Evolutionary conservation across 2,113 vertebrate species (phyloP).

Genomic region (Actinemys pallida): DNA sequence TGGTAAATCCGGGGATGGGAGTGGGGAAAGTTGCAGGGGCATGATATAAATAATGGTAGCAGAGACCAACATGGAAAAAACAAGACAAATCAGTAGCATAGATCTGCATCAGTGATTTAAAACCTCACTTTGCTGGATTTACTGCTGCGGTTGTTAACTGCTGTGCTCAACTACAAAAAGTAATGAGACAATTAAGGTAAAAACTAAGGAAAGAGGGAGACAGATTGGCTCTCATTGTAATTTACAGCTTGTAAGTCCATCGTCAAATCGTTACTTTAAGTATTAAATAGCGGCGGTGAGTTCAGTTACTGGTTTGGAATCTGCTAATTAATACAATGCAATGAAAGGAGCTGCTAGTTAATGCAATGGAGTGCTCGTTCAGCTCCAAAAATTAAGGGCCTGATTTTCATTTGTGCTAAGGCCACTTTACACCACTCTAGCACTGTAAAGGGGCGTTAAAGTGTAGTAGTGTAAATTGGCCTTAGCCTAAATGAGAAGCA

Average conservation of each 20-base stretch:
- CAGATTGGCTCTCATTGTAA: constrained; percentile 52
- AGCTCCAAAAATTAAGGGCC: background rate
- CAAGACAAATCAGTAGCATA: constrained; percentile 51
- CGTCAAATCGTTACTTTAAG: constrained; percentile 70
- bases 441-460: background rate
- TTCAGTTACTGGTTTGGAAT: constrained; percentile 56
- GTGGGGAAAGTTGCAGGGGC: constrained; percentile 28
- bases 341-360: background rate
- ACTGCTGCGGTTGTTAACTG: constrained; percentile 74
- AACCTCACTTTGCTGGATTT: constrained; percentile 60
- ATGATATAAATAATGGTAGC: constrained; percentile 46
- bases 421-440: background rate
- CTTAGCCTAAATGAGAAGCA: background rate
- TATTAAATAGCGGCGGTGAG: constrained; percentile 57
- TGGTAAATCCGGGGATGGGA: background rate
- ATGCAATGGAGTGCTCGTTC: background rate
- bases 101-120: constrained; percentile 54
- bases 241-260: constrained; percentile 55
- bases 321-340: background rate
- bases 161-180: constrained; percentile 68
- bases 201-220: constrained; percentile 66
- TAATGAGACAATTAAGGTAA: constrained; percentile 75
- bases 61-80: constrained; percentile 52
- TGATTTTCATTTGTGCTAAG: background rate
- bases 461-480: background rate